A percentile compares a stretch with the other conserved stretches of the same genome.
Conservation (phyloP, 2,113 vertebrate genomes). For the Lipophrys pholis region DNA sequence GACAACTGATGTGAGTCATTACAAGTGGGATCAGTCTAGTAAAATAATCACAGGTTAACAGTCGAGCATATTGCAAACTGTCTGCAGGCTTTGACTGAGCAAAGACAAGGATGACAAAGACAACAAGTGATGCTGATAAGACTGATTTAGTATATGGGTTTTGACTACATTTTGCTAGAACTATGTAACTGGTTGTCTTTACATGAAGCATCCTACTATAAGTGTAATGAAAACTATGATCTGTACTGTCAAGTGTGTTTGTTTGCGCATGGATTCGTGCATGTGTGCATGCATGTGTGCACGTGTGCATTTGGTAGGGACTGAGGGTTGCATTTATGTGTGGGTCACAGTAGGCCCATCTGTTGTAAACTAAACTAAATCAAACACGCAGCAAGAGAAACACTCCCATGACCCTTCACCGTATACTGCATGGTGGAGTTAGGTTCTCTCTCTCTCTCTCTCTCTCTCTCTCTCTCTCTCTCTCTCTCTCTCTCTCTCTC, state of each 20-base stretch:
- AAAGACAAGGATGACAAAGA: too few species aligned
- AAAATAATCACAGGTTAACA: too few species aligned
- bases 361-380: slow-evolving; percentile 78
- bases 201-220: neutral
- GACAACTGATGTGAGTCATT: too few species aligned
- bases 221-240: slow-evolving; percentile 3
- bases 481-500: too few species aligned
- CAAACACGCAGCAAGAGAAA: slow-evolving; percentile 76
- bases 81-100: too few species aligned
- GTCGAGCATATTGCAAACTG: too few species aligned
- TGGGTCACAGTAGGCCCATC: slow-evolving; percentile 83
- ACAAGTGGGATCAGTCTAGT: too few species aligned
- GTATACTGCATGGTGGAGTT: neutral
- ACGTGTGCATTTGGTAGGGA: slow-evolving; percentile 11
- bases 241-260: slow-evolving; percentile 12
- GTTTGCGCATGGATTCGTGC: slow-evolving; percentile 21
- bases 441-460: neutral
- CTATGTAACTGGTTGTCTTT: neutral
- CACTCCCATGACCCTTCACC: slow-evolving; percentile 27
- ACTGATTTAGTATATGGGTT: too few species aligned
- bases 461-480: too few species aligned
- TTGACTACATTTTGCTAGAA: neutral
- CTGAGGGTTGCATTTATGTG: slow-evolving; percentile 54
- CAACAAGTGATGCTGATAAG: too few species aligned
- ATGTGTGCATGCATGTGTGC: slow-evolving; percentile 25